These are phyloP conservation scores for Diadegma fenestrale DNA, from an alignment of 2,888 invertebrate genomes.

Conservation along the genomic window DNA sequence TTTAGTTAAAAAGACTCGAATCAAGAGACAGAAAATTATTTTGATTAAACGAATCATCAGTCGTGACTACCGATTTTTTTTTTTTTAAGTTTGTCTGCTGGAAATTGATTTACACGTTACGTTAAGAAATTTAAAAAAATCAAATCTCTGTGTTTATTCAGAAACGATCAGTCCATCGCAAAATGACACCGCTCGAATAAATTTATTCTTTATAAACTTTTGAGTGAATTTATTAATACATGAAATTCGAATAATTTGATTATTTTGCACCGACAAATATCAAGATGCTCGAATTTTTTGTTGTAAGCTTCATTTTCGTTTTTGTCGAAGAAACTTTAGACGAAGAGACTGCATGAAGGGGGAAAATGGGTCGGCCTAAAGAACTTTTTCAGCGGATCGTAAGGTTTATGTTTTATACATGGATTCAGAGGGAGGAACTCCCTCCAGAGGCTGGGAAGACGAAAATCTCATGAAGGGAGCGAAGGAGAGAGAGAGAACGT, in stretches of 20 bases:
- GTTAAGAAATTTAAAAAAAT: too few species aligned
- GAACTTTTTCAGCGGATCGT: constrained; percentile 40
- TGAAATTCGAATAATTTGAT: background rate
- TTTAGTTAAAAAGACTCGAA: too few species aligned
- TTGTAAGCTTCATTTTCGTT: constrained; percentile 11
- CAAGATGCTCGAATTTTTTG: constrained; percentile 10
- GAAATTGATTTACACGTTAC: too few species aligned
- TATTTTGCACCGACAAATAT: constrained; percentile 9
- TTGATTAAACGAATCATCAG: too few species aligned
- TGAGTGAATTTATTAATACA: background rate
- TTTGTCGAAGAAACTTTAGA: constrained; percentile 29
- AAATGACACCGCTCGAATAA: too few species aligned
- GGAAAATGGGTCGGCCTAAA: constrained; percentile 44
- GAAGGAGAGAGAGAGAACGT: constrained; percentile 16
- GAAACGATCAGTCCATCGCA: too few species aligned
- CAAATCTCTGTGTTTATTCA: too few species aligned
- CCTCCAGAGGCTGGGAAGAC: background rate
- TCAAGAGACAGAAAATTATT: too few species aligned
- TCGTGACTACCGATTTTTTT: too few species aligned
- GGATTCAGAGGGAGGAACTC: constrained; percentile 27
- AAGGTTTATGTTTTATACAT: constrained; percentile 59
- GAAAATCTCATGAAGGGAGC: constrained; percentile 4
- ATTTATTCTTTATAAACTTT: too few species aligned
- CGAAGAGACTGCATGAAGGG: constrained; percentile 10
- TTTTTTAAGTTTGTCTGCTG: too few species aligned